phyloP scores from a whole-genome alignment of 1,140 invertebrate species.

The Drosophila serrata region DNA sequence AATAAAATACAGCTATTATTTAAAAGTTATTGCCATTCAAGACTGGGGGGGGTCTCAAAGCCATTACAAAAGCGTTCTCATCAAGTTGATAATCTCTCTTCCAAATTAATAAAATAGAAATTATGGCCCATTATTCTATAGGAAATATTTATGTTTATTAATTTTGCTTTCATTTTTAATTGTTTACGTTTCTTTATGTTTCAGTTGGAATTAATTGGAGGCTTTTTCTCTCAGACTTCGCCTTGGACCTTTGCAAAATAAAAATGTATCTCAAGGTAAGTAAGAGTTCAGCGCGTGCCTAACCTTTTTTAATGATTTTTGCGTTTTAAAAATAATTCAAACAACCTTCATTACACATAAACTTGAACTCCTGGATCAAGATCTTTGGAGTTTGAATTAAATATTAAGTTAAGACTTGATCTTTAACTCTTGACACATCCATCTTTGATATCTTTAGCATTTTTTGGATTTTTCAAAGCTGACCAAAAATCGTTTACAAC shows the following conservation, averaged over 20 bases:
- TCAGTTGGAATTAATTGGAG: not conserved
- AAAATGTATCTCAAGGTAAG: conserved; percentile 28
- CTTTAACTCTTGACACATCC: conserved; percentile 9
- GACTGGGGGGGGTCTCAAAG: conserved; percentile 2
- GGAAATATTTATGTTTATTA: conserved; percentile 15
- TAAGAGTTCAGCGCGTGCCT: conserved; percentile 29
- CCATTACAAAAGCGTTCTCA: conserved; percentile 25
- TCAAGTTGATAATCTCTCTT: not conserved
- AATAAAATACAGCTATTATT: conserved; percentile 71
- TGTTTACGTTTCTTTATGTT: not conserved
- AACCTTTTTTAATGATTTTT: conserved; percentile 40
- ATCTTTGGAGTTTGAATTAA: not conserved
- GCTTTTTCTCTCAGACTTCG: conserved; percentile 4
- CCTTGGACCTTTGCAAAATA: conserved; percentile 7
- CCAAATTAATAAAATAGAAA: conserved; percentile 12
- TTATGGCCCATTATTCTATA: conserved; percentile 30
- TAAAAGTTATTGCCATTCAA: conserved; percentile 63
- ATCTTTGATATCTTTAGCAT: conserved; percentile 2
- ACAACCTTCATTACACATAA: conserved; percentile 33
- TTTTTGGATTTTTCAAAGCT: not conserved
- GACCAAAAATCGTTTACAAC: conserved; percentile 8
- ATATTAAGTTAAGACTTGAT: conserved; percentile 4
- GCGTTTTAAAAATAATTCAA: conserved; percentile 23
- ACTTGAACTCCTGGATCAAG: conserved; percentile 36
- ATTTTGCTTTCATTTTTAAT: conserved; percentile 10